Conservation (phyloP, 2,888 invertebrate genomes). For the Euspilapteryx auroguttella region DNA sequence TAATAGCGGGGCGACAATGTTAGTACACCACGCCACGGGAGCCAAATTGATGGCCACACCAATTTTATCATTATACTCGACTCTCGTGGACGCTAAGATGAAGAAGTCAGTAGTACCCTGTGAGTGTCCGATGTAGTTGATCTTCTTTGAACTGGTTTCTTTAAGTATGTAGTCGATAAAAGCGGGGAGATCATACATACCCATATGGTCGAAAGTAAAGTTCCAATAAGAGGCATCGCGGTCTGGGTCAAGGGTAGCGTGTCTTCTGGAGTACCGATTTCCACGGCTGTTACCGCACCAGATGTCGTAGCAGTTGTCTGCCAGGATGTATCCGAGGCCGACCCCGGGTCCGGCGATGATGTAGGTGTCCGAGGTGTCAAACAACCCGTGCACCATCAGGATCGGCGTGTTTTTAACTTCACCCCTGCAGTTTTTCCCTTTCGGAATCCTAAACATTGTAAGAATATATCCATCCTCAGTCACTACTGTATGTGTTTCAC, state of each 20-base stretch:
- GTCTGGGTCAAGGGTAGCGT: slow-evolving; percentile 21
- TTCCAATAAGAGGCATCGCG: slow-evolving; percentile 43
- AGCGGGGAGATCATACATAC: slow-evolving; percentile 68
- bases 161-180: slow-evolving; percentile 65
- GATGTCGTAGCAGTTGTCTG: slow-evolving; percentile 7
- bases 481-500: slow-evolving; percentile 21
- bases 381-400: slow-evolving; percentile 4
- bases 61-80: slow-evolving; percentile 62
- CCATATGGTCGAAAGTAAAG: slow-evolving; percentile 75
- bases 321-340: slow-evolving; percentile 4
- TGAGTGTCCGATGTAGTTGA: slow-evolving; percentile 74
- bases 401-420: slow-evolving; percentile 5
- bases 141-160: slow-evolving; percentile 41
- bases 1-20: slow-evolving; percentile 29
- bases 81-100: slow-evolving; percentile 53
- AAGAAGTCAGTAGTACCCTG: slow-evolving; percentile 65
- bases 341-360: background rate
- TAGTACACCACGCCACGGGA: slow-evolving; percentile 61
- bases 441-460: slow-evolving; percentile 22
- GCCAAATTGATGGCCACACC: slow-evolving; percentile 56
- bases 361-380: slow-evolving; percentile 3
- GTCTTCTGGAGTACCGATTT: slow-evolving; percentile 36
- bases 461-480: slow-evolving; percentile 36
- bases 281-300: slow-evolving; percentile 7
- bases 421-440: slow-evolving; percentile 15